A percentile compares a stretch with the other conserved stretches of the same genome.
phyloP scores from a whole-genome alignment of 2,113 vertebrate genomes.

The Panthera uncia region DNA sequence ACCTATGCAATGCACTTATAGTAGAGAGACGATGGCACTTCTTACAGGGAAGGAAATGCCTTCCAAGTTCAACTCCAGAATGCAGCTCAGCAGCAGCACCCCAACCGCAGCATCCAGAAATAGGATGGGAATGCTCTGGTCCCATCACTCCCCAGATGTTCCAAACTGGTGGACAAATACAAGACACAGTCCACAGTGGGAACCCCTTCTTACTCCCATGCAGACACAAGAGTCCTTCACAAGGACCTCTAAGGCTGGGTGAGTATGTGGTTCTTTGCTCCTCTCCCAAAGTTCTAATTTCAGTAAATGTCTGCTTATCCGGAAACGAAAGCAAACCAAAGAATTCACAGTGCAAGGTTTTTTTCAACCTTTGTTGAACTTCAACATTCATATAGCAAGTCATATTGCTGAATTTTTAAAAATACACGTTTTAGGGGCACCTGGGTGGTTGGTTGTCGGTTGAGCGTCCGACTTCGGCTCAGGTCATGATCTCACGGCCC shows the following conservation, averaged over 20 bases:
- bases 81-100: neutral
- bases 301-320: neutral
- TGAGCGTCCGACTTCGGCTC: no score
- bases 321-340: slow-evolving; percentile 33
- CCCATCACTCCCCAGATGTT: neutral
- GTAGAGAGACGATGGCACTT: neutral
- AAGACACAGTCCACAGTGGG: fast-evolving
- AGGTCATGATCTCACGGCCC: no score
- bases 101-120: neutral
- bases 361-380: neutral
- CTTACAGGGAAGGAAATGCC: neutral
- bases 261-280: neutral
- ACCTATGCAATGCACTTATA: neutral
- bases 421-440: neutral
- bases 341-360: neutral
- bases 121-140: neutral
- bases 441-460: no score
- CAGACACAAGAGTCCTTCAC: neutral
- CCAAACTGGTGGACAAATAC: neutral
- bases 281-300: neutral
- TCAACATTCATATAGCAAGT: neutral
- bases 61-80: neutral
- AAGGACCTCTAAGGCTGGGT: neutral
- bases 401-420: neutral
- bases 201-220: neutral